Evolutionary conservation across 2,113 vertebrate species (phyloP).

Genomic region (Tamias sibiricus): DNA sequence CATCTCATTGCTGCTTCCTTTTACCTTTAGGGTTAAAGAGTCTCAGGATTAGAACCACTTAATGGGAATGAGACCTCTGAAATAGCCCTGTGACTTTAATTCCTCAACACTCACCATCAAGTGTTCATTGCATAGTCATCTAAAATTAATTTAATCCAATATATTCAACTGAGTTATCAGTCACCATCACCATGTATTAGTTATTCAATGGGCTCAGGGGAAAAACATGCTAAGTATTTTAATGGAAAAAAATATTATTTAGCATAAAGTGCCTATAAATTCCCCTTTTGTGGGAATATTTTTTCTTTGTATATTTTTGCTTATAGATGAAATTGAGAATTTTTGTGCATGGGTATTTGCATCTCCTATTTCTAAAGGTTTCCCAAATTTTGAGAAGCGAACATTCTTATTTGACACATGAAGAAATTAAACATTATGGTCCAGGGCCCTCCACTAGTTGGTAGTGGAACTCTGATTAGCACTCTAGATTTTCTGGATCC

Average conservation of each 20-base stretch:
- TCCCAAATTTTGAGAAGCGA: neutral
- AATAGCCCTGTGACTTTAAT: neutral
- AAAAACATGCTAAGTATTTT: neutral
- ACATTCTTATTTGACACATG: neutral
- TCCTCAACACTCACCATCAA: neutral
- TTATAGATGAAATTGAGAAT: neutral
- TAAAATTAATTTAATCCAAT: neutral
- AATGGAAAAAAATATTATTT: neutral
- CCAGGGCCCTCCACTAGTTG: neutral
- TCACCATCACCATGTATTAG: neutral
- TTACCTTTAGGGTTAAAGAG: neutral
- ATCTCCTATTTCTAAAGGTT: neutral
- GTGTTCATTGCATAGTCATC: neutral
- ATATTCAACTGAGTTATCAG: slow-evolving; percentile 6
- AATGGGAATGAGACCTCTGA: neutral
- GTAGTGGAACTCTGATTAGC: neutral
- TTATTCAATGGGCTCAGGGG: neutral
- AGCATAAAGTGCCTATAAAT: neutral
- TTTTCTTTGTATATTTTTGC: neutral
- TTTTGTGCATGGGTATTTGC: neutral
- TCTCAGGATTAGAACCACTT: neutral
- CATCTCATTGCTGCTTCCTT: neutral
- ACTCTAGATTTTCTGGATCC: neutral
- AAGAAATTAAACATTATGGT: neutral
- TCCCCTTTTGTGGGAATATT: neutral